These are phyloP conservation scores for Episyrphus balteatus DNA, from an alignment of 1,140 invertebrate genomes.

Conservation along the genomic window DNA sequence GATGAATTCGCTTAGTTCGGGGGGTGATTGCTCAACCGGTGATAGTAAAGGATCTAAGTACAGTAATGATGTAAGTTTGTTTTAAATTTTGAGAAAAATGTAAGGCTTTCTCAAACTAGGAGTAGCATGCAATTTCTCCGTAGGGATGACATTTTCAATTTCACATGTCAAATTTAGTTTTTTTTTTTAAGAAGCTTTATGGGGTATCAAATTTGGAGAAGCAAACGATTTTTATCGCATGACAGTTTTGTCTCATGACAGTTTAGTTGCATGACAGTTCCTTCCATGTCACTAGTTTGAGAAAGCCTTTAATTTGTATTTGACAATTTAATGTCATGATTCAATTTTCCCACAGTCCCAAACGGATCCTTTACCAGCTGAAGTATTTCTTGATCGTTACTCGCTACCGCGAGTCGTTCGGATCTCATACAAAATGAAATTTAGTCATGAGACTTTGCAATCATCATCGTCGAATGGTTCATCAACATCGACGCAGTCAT, in stretches of 20 bases:
- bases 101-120: too few relatives aligned
- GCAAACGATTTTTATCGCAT: too few relatives aligned
- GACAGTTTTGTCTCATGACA: too few relatives aligned
- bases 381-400: constrained; percentile 44
- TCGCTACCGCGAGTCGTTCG: constrained; percentile 44
- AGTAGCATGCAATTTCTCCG: too few relatives aligned
- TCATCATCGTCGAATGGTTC: constrained; percentile 34
- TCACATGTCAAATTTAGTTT: too few relatives aligned
- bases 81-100: too few relatives aligned
- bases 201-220: too few relatives aligned
- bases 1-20: constrained; percentile 18
- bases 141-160: too few relatives aligned
- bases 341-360: constrained; percentile 8
- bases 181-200: too few relatives aligned
- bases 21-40: constrained; percentile 34
- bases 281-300: too few relatives aligned
- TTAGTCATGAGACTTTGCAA: constrained; percentile 30
- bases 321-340: neutral
- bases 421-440: constrained; percentile 28
- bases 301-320: too few relatives aligned
- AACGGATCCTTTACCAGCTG: constrained; percentile 27
- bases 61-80: constrained; percentile 23
- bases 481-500: constrained; percentile 16
- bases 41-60: constrained; percentile 34
- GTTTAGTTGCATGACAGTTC: too few relatives aligned